Evolutionary conservation across 2,888 invertebrate genomes (phyloP).

Genomic region (Cryptosula pallasiana): DNA sequence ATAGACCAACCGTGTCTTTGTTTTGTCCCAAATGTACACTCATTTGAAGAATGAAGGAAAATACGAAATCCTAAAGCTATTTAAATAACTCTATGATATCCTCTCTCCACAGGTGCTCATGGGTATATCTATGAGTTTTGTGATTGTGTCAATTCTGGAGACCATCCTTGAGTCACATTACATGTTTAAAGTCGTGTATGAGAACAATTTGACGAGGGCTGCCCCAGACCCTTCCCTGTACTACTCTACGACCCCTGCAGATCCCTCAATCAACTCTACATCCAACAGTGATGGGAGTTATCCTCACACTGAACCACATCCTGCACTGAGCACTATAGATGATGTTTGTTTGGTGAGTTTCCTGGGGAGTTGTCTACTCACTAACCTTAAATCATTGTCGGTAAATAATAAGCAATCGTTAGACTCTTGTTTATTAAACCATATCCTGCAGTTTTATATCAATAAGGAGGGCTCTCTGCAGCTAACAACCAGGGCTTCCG

Average conservation of each 20-base stretch:
- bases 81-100: too few relatives aligned
- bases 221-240: background rate
- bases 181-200: slow-evolving; percentile 18
- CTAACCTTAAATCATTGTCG: too few relatives aligned
- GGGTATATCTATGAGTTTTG: slow-evolving; percentile 10
- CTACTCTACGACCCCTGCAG: background rate
- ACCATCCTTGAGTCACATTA: slow-evolving; percentile 15
- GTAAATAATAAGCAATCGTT: too few relatives aligned
- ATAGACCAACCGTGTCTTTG: too few relatives aligned
- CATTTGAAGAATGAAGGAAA: too few relatives aligned
- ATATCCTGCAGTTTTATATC: too few relatives aligned
- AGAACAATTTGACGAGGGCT: background rate
- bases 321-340: slow-evolving; percentile 11
- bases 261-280: background rate
- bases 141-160: slow-evolving; percentile 1
- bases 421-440: too few relatives aligned
- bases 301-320: slow-evolving; percentile 17
- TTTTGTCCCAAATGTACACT: too few relatives aligned
- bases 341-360: background rate
- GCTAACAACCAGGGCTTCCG: too few relatives aligned
- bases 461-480: too few relatives aligned
- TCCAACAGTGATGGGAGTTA: background rate
- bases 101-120: background rate
- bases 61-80: too few relatives aligned
- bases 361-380: background rate